Base-by-base conservation (phyloP, 2,113 vertebrate species). In the Podocnemis expansa region DNA sequence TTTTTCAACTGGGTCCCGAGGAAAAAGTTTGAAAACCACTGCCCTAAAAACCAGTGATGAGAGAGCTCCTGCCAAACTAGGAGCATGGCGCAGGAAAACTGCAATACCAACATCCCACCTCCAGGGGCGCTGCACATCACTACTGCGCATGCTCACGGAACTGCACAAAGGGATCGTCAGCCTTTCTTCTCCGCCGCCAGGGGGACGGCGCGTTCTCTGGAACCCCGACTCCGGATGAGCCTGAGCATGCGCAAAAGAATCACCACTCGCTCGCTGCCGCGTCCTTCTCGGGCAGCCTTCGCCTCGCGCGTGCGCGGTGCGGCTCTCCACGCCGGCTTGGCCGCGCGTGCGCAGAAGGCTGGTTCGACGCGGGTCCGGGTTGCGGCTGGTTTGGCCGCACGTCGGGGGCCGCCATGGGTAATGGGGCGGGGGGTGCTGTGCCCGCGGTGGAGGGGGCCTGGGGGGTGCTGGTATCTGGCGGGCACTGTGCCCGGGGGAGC, bases 341-440 rank as follows among this genome's bases (percentile, higher is more conserved):
- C 84, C 17, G 87, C 84, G 93, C 91, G 60, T 14, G 93, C 90
- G 89, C 70, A 54, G 70, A 21, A 79, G 38, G 92, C 94, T 91
- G 91, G 95, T 92, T 84, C 90, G 86, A 83, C 55, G 84, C 47
- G 80, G 54, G 81, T 78, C 24, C 34, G 88, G 13, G n/a, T 60
- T 47, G 38, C 2, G 24, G 47, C 34, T 1, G 58, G 17, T 84
- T 49, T 34, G 87, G 86, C 25, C 87, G 85, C 78, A 41, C 16
- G 27, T 24, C 84, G 89, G 45, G 6, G 91, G 84, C 73, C 90
- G 73, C 86, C 75, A 98, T 98, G 97, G 97, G 97, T 98, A 98
- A 97, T 47, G 29, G 80, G 80, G 49, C 24, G 21, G 70, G n/a
- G 70, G 70, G 34, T 4, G 4, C 9, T 34, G 70, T 43, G n/a